phyloP scores from a whole-genome alignment of 2,888 invertebrate genomes.

The Pecten maximus region DNA sequence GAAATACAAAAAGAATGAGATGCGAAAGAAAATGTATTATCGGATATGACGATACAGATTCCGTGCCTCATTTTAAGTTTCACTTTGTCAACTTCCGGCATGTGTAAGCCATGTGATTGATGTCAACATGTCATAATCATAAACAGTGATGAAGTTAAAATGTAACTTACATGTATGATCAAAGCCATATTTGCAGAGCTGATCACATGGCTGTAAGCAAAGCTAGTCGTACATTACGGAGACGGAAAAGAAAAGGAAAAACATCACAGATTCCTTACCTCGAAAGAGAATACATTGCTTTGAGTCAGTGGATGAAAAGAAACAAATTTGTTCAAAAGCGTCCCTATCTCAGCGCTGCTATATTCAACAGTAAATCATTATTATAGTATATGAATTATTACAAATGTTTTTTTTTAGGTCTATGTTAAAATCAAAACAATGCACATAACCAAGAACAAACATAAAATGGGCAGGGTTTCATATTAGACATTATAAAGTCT shows the following conservation, averaged over 20 bases:
- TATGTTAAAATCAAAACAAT: too few relatives aligned
- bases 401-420: too few relatives aligned
- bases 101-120: constrained; percentile 22
- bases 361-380: neutral
- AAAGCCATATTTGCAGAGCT: neutral
- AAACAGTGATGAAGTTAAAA: neutral
- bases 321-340: neutral
- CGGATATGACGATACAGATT: neutral
- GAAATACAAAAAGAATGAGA: neutral
- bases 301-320: constrained; percentile 18
- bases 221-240: neutral
- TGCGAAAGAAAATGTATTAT: neutral
- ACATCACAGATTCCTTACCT: neutral
- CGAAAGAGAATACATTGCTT: neutral
- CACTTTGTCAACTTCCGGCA: constrained; percentile 33
- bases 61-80: neutral
- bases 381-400: neutral
- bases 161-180: neutral
- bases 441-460: too few relatives aligned
- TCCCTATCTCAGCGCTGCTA: neutral
- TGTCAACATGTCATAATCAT: constrained; percentile 16
- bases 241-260: neutral
- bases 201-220: neutral
- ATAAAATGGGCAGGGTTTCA: too few relatives aligned
- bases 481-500: too few relatives aligned